A percentile compares a stretch with the other conserved stretches of the same genome.
Evolutionary conservation across 1,140 invertebrate species (phyloP).

Genomic region (Drosophila mayri): DNA sequence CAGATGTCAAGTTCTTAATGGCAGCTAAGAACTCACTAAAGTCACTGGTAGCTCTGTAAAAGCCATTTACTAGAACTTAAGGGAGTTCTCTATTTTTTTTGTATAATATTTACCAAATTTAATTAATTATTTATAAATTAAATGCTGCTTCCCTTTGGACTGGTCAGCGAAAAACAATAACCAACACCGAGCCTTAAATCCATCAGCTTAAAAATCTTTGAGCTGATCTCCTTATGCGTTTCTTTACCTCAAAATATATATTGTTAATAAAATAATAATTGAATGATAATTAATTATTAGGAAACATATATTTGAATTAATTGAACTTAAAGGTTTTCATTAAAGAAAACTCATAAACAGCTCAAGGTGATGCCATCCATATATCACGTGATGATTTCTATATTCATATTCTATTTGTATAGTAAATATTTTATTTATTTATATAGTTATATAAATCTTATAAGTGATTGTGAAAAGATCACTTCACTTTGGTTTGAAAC

Average conservation of each 20-base stretch:
- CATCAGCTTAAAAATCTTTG: not conserved
- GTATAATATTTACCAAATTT: too few species aligned
- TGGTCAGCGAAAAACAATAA: too few species aligned
- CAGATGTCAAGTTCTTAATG: conserved; percentile 17
- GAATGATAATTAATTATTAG: too few species aligned
- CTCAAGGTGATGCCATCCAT: too few species aligned
- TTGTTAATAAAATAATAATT: not conserved
- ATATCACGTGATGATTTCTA: not conserved
- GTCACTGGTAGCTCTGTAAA: not conserved
- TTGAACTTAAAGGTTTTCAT: too few species aligned
- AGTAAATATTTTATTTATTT: not conserved
- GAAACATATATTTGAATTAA: not conserved
- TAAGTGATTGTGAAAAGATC: too few species aligned
- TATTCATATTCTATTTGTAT: not conserved
- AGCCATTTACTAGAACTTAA: not conserved
- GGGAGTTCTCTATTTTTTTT: not conserved
- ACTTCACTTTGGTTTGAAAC: too few species aligned
- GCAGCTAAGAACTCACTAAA: not conserved
- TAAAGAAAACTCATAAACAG: too few species aligned
- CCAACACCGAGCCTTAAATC: not conserved
- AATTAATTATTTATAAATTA: too few species aligned
- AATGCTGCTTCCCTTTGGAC: too few species aligned
- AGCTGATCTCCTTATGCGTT: not conserved
- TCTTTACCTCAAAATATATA: not conserved
- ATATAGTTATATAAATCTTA: not conserved